Evolutionary conservation across 1,140 invertebrate genomes (phyloP), one percentile per base, ranked within the genome.

Genomic region (Tachypleus tridentatus): DNA sequence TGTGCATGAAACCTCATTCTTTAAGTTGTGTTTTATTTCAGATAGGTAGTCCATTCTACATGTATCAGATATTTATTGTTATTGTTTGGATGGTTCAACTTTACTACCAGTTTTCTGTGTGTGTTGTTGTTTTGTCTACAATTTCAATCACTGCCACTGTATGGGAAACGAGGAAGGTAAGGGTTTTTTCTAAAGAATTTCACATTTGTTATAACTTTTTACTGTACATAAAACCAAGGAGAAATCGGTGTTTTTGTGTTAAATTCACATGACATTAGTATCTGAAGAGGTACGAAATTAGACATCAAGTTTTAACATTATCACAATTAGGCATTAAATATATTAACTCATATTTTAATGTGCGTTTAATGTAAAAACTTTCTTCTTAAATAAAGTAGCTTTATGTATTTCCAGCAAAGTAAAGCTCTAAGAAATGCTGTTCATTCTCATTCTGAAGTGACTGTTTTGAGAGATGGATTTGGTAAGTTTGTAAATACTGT

Each of bases 1-100:
- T 29, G 29, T 29, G 29, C 29, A 29, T 29, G 29, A 29, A 29
- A 29, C 29, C 29, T 29, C 29, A 29, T 29, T 29, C 29, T 29
- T 29, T 29, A 29, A 6, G 48, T 3, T 56, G 69, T 59, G 11
- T 49, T 61, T 51, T 50, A 57, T 71, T 68, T 63, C 69, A 77
- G 77, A 72, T 73, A 51, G 65, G 70, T 10, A 76, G 76, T 60
- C 76, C 76, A 29, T 79, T 79, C 65, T 79, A 79, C 67, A 71
- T 79, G 49, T 77, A 78, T 64, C 77, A 79, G 75, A 67, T 74
- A 52, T 79, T 78, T 65, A 76, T 77, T 4, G 70, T 76, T n/a
- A 66, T 74, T 47, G 65, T 79, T 6, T 79, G 77, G 77, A 69
- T 71, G 56, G 50, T 74, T 49, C 74, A 77, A 66, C 51, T 67